phyloP scores from a whole-genome alignment of 1,140 invertebrate species.

The Drosophila kikkawai region DNA sequence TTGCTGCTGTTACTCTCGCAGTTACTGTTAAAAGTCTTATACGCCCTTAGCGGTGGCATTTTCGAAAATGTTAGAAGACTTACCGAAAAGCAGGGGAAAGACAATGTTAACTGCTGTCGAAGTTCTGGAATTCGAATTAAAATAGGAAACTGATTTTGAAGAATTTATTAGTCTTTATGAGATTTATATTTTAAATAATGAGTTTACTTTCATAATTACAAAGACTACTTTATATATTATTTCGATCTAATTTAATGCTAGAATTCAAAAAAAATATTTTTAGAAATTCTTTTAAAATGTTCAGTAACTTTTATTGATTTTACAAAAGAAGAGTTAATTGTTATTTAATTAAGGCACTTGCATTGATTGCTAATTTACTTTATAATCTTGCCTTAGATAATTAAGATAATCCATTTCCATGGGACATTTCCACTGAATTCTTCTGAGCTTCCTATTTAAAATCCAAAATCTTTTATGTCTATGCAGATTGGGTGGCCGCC shows the following conservation, averaged over 20 bases:
- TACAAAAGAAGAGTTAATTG: not conserved
- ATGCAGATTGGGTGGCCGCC: slow-evolving; percentile 30
- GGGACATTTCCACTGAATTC: not conserved
- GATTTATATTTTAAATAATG: not conserved
- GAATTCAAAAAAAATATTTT: not conserved
- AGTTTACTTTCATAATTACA: no score
- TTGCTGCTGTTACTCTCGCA: slow-evolving; percentile 29
- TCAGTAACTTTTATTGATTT: not conserved
- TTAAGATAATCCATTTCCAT: not conserved
- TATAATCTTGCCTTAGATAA: not conserved
- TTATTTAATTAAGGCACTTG: not conserved
- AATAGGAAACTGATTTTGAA: not conserved
- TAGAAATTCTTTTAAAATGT: not conserved
- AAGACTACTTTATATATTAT: no score
- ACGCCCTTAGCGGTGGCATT: slow-evolving; percentile 31
- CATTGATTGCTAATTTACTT: not conserved
- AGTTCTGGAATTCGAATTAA: slow-evolving; percentile 6
- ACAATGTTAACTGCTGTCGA: not conserved
- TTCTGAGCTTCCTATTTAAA: not conserved
- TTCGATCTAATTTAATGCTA: no score
- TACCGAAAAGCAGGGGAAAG: slow-evolving; percentile 1
- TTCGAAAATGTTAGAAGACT: slow-evolving; percentile 52
- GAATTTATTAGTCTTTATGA: not conserved
- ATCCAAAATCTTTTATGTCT: slow-evolving; percentile 9
- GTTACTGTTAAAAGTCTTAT: slow-evolving; percentile 66